phyloP scores from a whole-genome alignment of 2,888 invertebrate genomes.

The Idaea dimidiata region DNA sequence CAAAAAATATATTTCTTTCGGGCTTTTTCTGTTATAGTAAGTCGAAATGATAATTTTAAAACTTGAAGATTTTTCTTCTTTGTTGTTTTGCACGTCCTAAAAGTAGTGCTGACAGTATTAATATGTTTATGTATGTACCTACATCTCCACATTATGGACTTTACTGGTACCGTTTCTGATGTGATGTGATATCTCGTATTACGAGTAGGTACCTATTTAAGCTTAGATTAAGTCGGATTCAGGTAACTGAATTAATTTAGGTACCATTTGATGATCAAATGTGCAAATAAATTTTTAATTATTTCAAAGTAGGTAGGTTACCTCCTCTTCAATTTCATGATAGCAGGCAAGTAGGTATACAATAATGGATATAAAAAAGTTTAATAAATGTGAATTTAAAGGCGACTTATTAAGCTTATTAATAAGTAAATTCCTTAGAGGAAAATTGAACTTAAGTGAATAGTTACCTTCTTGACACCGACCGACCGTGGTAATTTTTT shows the following conservation, averaged over 20 bases:
- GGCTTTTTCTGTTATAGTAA: no score
- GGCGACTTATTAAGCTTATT: no score
- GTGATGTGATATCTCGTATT: constrained; percentile 51
- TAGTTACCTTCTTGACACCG: no score
- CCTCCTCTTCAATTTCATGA: constrained; percentile 40
- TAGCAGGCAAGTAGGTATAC: constrained; percentile 20
- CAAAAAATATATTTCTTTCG: background rate
- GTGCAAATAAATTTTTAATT: constrained; percentile 44
- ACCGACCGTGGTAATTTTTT: no score
- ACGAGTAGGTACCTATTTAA: constrained; percentile 37
- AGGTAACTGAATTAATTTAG: constrained; percentile 38
- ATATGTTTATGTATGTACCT: background rate
- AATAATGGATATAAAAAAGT: constrained; percentile 9
- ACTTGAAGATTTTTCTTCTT: background rate
- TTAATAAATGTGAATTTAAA: no score
- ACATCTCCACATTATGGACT: constrained; percentile 48
- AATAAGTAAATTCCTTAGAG: no score
- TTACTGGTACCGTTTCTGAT: constrained; percentile 56
- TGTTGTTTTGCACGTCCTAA: background rate
- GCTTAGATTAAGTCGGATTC: constrained; percentile 70
- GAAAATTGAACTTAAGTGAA: no score
- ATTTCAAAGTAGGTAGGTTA: constrained; percentile 42
- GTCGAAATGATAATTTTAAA: no score
- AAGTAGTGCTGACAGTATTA: background rate
- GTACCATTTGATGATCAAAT: no score